Conservation (phyloP, 1,140 invertebrate species). For the Leguminivora glycinivorella region DNA sequence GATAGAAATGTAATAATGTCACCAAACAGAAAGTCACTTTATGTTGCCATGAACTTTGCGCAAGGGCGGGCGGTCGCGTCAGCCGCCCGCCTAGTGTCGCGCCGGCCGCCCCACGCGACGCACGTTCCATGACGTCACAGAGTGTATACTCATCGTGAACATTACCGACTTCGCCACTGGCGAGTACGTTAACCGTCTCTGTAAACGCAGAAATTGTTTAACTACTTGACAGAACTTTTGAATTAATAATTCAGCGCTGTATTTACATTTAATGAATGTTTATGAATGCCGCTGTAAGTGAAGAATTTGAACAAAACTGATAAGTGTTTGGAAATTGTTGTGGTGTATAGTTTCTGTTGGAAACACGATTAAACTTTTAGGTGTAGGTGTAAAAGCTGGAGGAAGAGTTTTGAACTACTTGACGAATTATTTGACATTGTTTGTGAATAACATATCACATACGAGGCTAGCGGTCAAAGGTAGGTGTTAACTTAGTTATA, state of each 20-base stretch:
- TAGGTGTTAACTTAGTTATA: neutral
- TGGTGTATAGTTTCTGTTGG: constrained; percentile 7
- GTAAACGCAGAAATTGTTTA: neutral
- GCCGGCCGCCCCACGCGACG: constrained; percentile 52
- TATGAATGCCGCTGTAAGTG: neutral
- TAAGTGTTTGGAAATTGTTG: constrained; percentile 16
- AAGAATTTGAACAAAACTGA: neutral
- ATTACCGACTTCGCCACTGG: constrained; percentile 36
- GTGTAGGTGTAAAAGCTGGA: neutral
- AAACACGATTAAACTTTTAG: constrained; percentile 15
- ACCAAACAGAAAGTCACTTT: constrained; percentile 52
- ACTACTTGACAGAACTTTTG: neutral
- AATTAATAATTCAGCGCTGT: neutral
- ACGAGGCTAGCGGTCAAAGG: neutral
- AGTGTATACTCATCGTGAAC: constrained; percentile 35
- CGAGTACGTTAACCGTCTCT: neutral
- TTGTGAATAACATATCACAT: neutral
- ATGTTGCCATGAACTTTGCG: constrained; percentile 66
- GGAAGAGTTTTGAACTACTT: constrained; percentile 5
- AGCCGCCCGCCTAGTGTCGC: constrained; percentile 67
- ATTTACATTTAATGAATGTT: neutral
- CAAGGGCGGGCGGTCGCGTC: constrained; percentile 58
- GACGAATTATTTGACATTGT: neutral
- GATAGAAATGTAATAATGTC: constrained; percentile 51
- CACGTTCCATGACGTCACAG: constrained; percentile 42